Evolutionary conservation across 2,888 invertebrate genomes (phyloP), one percentile per base, ranked within the genome.

Genomic region (Incurvaria masculella): DNA sequence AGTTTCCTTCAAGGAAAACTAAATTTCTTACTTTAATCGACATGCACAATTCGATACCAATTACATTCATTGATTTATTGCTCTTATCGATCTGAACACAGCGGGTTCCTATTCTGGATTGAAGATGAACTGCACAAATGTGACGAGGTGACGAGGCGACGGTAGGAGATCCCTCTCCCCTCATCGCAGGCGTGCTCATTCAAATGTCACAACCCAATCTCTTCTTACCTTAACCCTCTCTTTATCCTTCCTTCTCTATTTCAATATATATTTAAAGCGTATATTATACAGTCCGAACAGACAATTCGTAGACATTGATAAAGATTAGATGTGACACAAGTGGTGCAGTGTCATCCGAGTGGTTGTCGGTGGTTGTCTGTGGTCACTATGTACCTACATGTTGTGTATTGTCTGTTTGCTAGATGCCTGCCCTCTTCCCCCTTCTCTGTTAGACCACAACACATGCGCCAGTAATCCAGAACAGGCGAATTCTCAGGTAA

Each of bases 361-460:
- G 72, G 72, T 75, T 75, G 72, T 20, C 41, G 6, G 41, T 41
- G 41, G 41, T 41, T 45, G 45, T 76, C 75, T 76, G 76, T 78
- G 78, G 75, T 76, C 78, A 78, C 76, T 78, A 76, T 80, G 54
- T 59, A 59, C 33, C 78, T 82, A 81, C 83, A 83, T 83, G 82
- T 82, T 83, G 82, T 84, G 82, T 87, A 87, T 90, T 91, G 89
- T 91, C 88, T 90, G 91, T 78, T 91, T 90, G 90, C 90, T 91
- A 91, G 91, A 91, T 91, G 90, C 90, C 90, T 91, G 91, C 89
- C 87, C 87, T 87, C 87, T 87, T 86, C 86, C 87, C 86, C 86
- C 87, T 86, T 84, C 80, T 81, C 84, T 87, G 87, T 88, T 88
- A 88, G 88, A 88, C 87, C 86, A 87, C 86, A 87, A 86, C 87